phyloP scores from a whole-genome alignment of 2,797 vertebrate genomes.

The Gadopsis marmoratus region DNA sequence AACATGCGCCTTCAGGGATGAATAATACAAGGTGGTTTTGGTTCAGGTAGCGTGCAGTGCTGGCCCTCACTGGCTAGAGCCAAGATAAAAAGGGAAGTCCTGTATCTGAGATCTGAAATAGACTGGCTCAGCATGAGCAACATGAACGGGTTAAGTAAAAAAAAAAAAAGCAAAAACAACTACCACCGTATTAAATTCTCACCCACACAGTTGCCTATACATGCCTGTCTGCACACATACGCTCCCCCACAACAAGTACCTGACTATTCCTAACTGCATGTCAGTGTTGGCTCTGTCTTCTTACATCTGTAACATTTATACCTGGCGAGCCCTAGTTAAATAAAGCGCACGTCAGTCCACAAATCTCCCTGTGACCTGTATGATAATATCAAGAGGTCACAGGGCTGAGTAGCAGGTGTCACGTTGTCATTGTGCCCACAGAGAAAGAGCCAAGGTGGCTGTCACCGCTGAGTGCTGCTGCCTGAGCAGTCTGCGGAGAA shows the following conservation, averaged over 20 bases:
- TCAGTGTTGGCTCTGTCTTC: constrained; percentile 7
- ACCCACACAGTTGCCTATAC: not conserved
- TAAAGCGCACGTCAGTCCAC: constrained; percentile 22
- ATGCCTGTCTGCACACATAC: not conserved
- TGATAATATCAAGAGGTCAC: constrained; percentile 52
- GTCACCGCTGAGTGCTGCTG: constrained; percentile 52
- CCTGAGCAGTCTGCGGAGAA: constrained; percentile 70
- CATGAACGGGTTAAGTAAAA: constrained; percentile 27
- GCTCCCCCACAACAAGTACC: not conserved
- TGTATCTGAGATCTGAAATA: constrained; percentile 32
- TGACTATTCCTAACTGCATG: not conserved
- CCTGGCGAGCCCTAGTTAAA: constrained; percentile 6
- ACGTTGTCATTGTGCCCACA: constrained; percentile 52
- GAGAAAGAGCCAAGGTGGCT: constrained; percentile 50
- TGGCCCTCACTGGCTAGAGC: constrained; percentile 29
- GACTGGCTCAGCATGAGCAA: constrained; percentile 1
- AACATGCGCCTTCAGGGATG: constrained; percentile 60
- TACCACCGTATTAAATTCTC: constrained; percentile 24
- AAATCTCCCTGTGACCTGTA: constrained; percentile 35
- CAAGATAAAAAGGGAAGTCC: constrained; percentile 48
- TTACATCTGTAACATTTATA: constrained; percentile 22
- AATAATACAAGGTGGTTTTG: constrained; percentile 59
- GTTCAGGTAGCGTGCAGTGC: constrained; percentile 40
- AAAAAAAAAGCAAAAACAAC: too few relatives aligned
- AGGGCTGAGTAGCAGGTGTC: constrained; percentile 54